Conservation (phyloP, 2,113 vertebrate species). For the Gracilinanus agilis region DNA sequence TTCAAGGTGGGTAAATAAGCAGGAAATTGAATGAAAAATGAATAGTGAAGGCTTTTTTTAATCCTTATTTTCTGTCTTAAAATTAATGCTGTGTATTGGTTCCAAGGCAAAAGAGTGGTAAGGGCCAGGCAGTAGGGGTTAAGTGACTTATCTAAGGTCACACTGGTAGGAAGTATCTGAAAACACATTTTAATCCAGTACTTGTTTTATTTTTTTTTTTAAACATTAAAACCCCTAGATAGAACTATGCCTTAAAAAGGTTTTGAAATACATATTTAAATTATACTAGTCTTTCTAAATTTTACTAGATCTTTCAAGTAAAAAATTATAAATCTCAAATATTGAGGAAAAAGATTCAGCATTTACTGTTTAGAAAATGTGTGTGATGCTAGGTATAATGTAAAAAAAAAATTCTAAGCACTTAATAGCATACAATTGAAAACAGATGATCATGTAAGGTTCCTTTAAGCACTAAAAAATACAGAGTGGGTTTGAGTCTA, state of each 20-base stretch:
- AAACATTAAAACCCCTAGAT: neutral
- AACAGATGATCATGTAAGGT: neutral
- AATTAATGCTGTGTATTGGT: no score
- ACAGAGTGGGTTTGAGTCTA: neutral
- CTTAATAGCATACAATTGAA: neutral
- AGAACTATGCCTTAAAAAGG: neutral
- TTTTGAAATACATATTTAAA: constrained; percentile 2
- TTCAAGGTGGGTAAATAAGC: neutral
- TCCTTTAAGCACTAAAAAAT: neutral
- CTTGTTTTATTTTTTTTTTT: constrained; percentile 6
- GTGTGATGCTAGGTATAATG: neutral
- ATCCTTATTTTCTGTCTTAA: no score
- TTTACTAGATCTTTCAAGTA: neutral
- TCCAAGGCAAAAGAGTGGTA: no score
- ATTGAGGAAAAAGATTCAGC: neutral
- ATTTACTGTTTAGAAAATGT: neutral
- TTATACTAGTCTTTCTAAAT: constrained; percentile 18
- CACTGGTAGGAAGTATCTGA: no score
- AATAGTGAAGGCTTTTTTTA: no score
- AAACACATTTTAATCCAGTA: neutral
- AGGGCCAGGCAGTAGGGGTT: no score
- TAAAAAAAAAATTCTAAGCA: neutral
- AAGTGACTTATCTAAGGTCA: no score
- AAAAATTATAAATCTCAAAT: neutral
- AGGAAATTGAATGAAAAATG: neutral